These are phyloP conservation scores for Acanthurus leucopareius DNA, from an alignment of 2,797 vertebrate genomes.

Conservation along the genomic window DNA sequence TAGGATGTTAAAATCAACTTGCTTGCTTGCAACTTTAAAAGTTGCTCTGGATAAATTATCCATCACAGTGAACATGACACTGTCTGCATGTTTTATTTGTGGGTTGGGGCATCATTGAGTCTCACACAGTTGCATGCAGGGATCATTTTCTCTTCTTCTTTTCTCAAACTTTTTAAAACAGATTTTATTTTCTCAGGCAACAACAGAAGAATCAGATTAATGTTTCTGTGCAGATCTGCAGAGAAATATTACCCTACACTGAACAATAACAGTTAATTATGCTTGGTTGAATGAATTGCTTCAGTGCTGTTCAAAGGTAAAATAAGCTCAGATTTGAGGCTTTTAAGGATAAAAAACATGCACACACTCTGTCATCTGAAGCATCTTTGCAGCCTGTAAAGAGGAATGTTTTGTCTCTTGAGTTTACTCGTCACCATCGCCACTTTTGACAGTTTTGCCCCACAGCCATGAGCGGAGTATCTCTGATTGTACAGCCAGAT, in stretches of 20 bases:
- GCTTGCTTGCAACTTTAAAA: not conserved
- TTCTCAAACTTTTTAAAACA: not conserved
- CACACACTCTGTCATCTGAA: not conserved
- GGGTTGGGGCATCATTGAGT: not conserved
- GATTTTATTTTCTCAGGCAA: not conserved
- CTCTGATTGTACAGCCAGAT: conserved; percentile 6
- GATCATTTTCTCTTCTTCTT: not conserved
- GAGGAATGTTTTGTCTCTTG: conserved; percentile 4
- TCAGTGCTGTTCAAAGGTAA: not conserved
- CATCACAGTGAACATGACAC: conserved; percentile 1
- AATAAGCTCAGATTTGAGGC: not conserved
- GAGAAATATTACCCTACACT: not conserved
- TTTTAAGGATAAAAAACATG: not conserved
- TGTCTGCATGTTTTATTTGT: not conserved
- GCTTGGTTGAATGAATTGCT: not conserved
- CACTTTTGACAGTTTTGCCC: conserved; percentile 13
- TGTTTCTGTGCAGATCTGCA: not conserved
- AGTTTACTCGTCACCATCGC: not conserved
- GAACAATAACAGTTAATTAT: conserved; percentile 1
- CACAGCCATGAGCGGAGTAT: not conserved
- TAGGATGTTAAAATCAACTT: not conserved
- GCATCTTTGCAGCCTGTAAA: not conserved
- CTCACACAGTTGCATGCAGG: not conserved
- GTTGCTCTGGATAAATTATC: conserved; percentile 1
- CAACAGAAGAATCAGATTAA: not conserved